Base-by-base conservation (phyloP, 35 echinoderm and acorn worm species). In the Acanthaster planci region DNA sequence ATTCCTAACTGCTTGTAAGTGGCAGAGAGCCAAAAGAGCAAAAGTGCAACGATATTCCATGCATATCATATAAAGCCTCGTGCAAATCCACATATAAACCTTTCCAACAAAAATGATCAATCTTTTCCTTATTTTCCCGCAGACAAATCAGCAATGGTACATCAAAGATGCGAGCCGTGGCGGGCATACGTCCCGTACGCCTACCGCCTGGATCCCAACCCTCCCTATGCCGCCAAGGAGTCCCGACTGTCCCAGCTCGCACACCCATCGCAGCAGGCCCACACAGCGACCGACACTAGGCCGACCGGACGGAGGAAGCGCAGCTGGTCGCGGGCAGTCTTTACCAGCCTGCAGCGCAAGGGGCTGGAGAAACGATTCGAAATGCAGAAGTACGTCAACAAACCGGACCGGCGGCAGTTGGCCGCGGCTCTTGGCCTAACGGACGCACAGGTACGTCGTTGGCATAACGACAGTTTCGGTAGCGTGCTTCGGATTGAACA, bases 381-480 rank as follows among this genome's bases (percentile, higher is more conserved):
- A 16, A 59, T 99, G 15, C 96, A 99, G 79, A 99, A 99, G 52
- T 99, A 99, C 54, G 96, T 99, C n/a, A 99, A 93, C 39, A 94
- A 99, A 84, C 96, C 96, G 38, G 96, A 99, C 23, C 40, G 96
- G 39, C 84, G 92, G 42, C 96, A 99, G 53, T 82, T 99, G 40
- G 96, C 96, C 0, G 86, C 96, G 29, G 89, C 96, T 2, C 76
- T 99, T 12, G 92, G 92, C 3, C 86, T 99, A 5, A 94, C 96
- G 23, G 96, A 99, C 81, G 89, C 96, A 10, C 96, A 99, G 92
- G 96, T 99, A 90, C 8, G 76, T 8, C 34, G 40, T 67, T 40
- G 51, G 76, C 10, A 53, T 40, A 85, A 52, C 0, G n/a, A n/a
- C n/a, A n/a, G n/a, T n/a, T n/a, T n/a, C n/a, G n/a, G n/a, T n/a